Conservation (phyloP, 2,113 vertebrate species). For the Calypte anna region DNA sequence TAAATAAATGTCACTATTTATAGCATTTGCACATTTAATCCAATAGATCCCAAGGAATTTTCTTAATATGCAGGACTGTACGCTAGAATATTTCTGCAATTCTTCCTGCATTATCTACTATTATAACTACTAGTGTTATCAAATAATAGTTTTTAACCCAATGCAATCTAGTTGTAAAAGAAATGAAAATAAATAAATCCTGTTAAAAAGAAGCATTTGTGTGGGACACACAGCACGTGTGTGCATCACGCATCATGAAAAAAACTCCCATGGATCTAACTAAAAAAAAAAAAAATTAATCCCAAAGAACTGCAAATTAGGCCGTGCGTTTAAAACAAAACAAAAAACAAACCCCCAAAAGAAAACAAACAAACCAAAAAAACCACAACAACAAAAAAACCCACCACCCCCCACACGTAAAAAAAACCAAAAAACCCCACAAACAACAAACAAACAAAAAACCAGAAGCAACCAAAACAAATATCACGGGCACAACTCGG, state of each 20-base stretch:
- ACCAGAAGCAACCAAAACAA: background rate
- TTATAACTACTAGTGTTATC: background rate
- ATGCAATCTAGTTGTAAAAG: conserved; percentile 4
- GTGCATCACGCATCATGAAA: background rate
- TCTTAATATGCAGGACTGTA: background rate
- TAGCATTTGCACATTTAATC: background rate
- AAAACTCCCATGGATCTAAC: conserved; percentile 1
- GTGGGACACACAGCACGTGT: background rate
- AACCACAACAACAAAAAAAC: background rate
- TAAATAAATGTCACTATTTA: background rate
- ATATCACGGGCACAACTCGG: background rate
- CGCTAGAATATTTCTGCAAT: background rate
- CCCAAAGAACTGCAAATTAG: conserved; percentile 29
- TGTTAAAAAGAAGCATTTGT: background rate
- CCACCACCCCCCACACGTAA: background rate
- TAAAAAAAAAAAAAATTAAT: conserved; percentile 45
- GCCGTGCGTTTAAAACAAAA: background rate
- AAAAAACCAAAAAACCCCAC: background rate
- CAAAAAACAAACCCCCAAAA: background rate
- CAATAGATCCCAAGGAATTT: background rate
- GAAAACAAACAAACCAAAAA: background rate
- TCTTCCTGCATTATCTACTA: conserved; percentile 4
- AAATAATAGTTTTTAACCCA: background rate
- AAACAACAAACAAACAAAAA: background rate
- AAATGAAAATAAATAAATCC: conserved; percentile 28